Conservation (phyloP, 2,888 invertebrate genomes). For the Entomobrya multifasciata region DNA sequence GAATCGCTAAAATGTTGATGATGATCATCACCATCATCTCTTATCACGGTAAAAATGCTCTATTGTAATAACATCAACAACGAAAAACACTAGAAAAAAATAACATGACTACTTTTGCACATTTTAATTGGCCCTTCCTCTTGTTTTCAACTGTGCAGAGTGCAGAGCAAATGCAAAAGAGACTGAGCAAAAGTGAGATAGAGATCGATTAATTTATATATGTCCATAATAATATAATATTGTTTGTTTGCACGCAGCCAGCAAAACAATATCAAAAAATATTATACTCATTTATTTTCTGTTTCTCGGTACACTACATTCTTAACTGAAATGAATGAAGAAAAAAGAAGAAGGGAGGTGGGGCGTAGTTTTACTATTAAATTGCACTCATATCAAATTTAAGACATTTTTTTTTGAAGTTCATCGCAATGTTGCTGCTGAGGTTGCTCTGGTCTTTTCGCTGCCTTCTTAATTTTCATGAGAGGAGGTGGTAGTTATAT, state of each 20-base stretch:
- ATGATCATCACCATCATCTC: conserved; percentile 7
- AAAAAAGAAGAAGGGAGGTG: neutral
- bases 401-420: conserved; percentile 1
- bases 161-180: neutral
- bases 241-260: conserved; percentile 15
- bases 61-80: conserved; percentile 36
- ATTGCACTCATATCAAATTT: conserved; percentile 69
- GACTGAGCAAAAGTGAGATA: conserved; percentile 47
- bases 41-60: neutral
- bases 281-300: conserved; percentile 33
- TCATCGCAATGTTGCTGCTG: too few species aligned
- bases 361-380: conserved; percentile 68
- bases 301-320: neutral
- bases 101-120: conserved; percentile 69
- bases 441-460: neutral
- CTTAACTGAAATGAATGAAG: conserved; percentile 26
- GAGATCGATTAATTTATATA: conserved; percentile 71
- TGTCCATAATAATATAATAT: conserved; percentile 54
- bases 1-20: conserved; percentile 12
- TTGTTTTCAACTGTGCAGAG: neutral
- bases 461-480: neutral
- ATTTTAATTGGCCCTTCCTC: conserved; percentile 71
- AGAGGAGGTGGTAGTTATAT: too few species aligned
- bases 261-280: neutral
- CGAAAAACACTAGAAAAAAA: conserved; percentile 15